Evolutionary conservation across 2,113 vertebrate genomes (phyloP), one percentile per base, ranked within the genome.

Genomic region (Urocolius indicus): DNA sequence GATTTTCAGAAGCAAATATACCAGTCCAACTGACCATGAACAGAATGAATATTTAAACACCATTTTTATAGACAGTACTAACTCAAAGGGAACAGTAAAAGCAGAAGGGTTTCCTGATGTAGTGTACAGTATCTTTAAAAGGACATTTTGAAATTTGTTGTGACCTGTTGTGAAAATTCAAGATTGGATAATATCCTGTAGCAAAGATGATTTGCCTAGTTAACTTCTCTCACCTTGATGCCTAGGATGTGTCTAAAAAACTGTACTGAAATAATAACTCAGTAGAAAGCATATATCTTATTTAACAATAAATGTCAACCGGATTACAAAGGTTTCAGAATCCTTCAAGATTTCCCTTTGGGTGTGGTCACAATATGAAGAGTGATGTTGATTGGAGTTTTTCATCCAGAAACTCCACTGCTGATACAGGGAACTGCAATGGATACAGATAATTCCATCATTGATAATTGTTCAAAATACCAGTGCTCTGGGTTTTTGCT

Each of bases 301-400:
- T 91, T 89, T 82, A 95, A 83, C 63, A 87, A 62, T 46, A 85
- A 79, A 67, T 59, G 59, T 80, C 83, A 59, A 45, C 73, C 78
- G 67, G 61, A 48, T 82, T 92, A 62, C 46, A 74, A 43, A 89
- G 46, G 77, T 89, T 65, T 90, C n/a, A 90, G 80, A 86, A 76
- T 77, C 59, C 54, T 80, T 88, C 46, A 45, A 67, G 34, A 74
- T 83, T 91, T 91, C 30, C 51, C 34, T 91, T 93, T 80, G 63
- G 23, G 34, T 57, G 43, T 91, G 79, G 48, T 55, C 62, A 76
- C 46, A 73, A 66, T 1, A 2, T 76, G 30, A 80, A 75, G 76
- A 65, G 55, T 63, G 9, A 81, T 82, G 72, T 82, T 81, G 66
- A 38, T 69, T 80, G 36, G 87, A 34, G 13, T 85, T 91, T 85